A percentile compares a stretch with the other conserved stretches of the same genome.
phyloP scores from a whole-genome alignment of 2,888 invertebrate genomes.

The Cremastobaeus sp. region DNA sequence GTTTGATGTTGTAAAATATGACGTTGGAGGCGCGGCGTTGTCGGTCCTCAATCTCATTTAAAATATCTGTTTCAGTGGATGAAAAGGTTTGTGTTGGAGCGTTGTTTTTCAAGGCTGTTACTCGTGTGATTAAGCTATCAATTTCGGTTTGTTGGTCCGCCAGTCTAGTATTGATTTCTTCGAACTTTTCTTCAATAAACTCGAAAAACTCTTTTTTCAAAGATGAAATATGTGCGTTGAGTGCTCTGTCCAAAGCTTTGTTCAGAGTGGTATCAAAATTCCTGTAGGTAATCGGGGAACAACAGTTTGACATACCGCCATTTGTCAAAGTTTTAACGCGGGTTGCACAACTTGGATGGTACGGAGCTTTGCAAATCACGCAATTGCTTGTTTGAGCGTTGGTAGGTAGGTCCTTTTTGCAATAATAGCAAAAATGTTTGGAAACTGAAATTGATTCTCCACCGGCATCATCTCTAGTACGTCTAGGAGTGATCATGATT shows the following conservation, averaged over 20 bases:
- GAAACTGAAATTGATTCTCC: too few relatives aligned
- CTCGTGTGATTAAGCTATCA: background rate
- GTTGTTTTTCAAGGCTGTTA: background rate
- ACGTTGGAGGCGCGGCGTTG: background rate
- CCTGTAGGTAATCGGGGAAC: background rate
- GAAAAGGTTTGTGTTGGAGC: background rate
- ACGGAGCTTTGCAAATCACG: conserved; percentile 1
- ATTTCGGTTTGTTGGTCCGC: background rate
- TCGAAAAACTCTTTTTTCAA: conserved; percentile 4
- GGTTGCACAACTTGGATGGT: conserved; percentile 9
- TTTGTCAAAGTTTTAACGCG: background rate
- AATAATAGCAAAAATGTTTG: conserved; percentile 9
- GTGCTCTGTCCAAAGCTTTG: too few relatives aligned
- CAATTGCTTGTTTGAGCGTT: background rate
- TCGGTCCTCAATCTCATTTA: conserved; percentile 3
- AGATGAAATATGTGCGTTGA: background rate
- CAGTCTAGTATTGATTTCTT: background rate
- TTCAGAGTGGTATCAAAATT: background rate
- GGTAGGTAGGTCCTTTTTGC: conserved; percentile 3
- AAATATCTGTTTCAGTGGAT: background rate
- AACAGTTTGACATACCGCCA: background rate
- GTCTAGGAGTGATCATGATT: too few relatives aligned
- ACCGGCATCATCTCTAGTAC: too few relatives aligned
- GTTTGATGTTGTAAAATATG: conserved; percentile 10
- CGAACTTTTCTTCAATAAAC: conserved; percentile 5